These are phyloP conservation scores for Cyclophora punctaria DNA, from an alignment of 2,888 invertebrate genomes.

Conservation along the genomic window DNA sequence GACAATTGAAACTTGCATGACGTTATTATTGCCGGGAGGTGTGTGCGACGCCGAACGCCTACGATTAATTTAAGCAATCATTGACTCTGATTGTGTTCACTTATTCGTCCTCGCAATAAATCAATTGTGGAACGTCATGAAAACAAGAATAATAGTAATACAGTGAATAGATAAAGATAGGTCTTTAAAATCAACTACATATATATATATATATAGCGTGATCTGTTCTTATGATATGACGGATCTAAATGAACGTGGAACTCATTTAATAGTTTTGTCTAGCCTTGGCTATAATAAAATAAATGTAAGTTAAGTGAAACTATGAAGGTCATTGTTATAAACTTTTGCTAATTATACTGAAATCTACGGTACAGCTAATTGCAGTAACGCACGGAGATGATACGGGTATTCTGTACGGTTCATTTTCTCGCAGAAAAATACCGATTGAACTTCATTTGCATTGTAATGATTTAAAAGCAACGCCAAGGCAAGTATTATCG, in stretches of 20 bases:
- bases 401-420: neutral
- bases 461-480: neutral
- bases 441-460: neutral
- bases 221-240: no score
- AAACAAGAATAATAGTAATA: no score
- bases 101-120: constrained; percentile 32
- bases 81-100: constrained; percentile 54
- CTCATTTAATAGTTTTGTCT: no score
- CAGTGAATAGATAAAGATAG: constrained; percentile 2
- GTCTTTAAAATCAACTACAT: no score
- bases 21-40: constrained; percentile 41
- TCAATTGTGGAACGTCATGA: constrained; percentile 15
- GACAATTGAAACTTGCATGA: constrained; percentile 23
- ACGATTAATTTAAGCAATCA: constrained; percentile 62
- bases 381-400: neutral
- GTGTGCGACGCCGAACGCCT: constrained; percentile 43
- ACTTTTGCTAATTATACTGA: no score
- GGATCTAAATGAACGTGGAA: no score
- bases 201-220: no score
- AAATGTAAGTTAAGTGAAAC: no score
- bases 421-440: neutral
- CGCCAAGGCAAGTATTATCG: neutral
- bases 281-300: no score
- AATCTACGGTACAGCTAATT: no score
- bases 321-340: no score